Evolutionary conservation across 2,888 invertebrate species (phyloP).

Genomic region (Ditylenchus weischeri): DNA sequence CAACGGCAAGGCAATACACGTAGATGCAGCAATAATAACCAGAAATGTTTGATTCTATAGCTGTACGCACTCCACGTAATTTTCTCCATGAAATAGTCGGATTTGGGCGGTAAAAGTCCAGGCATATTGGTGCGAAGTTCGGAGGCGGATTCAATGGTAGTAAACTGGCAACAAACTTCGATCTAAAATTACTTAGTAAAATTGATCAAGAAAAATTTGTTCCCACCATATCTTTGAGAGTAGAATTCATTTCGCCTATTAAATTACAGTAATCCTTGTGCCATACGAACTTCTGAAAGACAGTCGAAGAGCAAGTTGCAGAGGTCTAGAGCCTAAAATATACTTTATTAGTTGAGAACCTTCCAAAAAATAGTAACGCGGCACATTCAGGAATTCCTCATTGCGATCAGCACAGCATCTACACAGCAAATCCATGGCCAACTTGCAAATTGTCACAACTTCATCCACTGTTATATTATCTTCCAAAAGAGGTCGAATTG

Average conservation of each 20-base stretch:
- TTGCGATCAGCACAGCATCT: neutral
- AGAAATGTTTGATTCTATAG: neutral
- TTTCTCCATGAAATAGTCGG: conserved; percentile 15
- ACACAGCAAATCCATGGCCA: neutral
- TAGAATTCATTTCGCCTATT: too few species aligned
- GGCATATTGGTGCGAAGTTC: conserved; percentile 14
- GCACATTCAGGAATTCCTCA: too few species aligned
- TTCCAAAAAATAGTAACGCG: too few species aligned
- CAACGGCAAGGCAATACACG: too few species aligned
- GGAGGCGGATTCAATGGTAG: neutral
- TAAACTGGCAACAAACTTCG: neutral
- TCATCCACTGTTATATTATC: neutral
- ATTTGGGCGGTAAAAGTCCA: conserved; percentile 14
- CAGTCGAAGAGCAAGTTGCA: neutral
- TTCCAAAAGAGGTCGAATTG: neutral
- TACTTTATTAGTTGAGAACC: too few species aligned
- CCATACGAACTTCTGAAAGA: conserved; percentile 5
- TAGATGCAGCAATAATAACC: too few species aligned
- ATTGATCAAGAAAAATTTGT: neutral
- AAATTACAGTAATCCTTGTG: neutral
- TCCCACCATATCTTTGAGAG: neutral
- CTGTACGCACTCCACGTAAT: neutral
- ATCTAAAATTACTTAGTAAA: neutral
- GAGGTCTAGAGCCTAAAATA: conserved; percentile 3
- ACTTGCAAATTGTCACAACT: neutral